Percentiles rank a stretch among this genome's conserved stretches.
phyloP scores from a whole-genome alignment of 2,888 invertebrate species.

The Himalopsyche japonica region DNA sequence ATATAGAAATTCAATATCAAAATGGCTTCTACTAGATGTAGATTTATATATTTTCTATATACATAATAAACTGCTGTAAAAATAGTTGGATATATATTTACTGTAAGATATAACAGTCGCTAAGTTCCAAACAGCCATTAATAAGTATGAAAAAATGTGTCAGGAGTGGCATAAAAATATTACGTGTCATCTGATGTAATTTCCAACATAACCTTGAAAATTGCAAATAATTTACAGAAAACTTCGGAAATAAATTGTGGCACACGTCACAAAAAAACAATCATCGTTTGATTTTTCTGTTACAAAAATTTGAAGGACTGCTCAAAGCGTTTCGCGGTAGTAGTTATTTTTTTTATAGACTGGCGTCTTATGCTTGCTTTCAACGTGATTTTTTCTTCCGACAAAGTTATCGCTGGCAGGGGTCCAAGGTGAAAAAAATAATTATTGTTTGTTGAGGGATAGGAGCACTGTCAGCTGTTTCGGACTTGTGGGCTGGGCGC shows the following conservation, averaged over 20 bases:
- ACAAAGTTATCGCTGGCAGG: not conserved
- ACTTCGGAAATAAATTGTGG: not conserved
- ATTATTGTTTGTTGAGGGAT: not conserved
- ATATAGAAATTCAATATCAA: no score
- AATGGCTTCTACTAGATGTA: no score
- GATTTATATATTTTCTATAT: no score
- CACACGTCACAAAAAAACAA: not conserved
- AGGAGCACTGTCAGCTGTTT: not conserved
- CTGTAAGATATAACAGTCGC: not conserved
- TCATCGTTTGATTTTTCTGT: not conserved
- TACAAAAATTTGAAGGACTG: not conserved
- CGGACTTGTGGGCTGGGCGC: not conserved
- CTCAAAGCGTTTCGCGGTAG: not conserved
- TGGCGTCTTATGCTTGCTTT: not conserved
- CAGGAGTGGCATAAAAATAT: not conserved
- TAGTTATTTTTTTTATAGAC: not conserved
- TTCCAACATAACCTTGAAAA: not conserved
- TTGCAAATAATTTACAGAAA: not conserved
- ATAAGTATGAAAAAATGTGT: not conserved
- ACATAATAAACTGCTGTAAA: no score
- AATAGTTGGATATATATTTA: not conserved
- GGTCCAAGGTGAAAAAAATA: not conserved
- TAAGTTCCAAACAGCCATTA: not conserved
- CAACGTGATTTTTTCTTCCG: not conserved
- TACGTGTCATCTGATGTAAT: not conserved